Evolutionary conservation across 2,888 invertebrate genomes (phyloP).

Genomic region (Clistopyga incitator): DNA sequence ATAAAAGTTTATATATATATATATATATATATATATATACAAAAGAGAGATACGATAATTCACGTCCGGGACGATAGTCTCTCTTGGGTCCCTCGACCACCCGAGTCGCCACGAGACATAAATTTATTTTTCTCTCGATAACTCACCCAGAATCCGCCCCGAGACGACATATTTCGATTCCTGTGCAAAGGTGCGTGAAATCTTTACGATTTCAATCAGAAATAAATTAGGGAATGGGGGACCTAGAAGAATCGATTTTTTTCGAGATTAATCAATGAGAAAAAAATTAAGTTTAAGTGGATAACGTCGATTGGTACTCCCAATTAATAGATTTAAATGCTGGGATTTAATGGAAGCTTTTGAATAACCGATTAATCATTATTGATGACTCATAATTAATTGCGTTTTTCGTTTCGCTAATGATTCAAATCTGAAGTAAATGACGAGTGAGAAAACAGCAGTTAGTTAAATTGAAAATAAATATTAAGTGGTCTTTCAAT

Average conservation of each 20-base stretch:
- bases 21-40: constrained; percentile 21
- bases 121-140: constrained; percentile 51
- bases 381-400: too few species aligned
- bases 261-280: not conserved
- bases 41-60: constrained; percentile 19
- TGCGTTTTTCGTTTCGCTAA: too few species aligned
- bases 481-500: too few species aligned
- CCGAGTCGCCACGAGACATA: constrained; percentile 22
- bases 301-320: too few species aligned
- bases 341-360: too few species aligned
- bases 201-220: constrained; percentile 3
- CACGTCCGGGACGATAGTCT: constrained; percentile 32
- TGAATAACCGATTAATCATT: too few species aligned
- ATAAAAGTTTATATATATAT: constrained; percentile 9
- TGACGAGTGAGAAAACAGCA: too few species aligned
- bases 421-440: too few species aligned
- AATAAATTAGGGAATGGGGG: not conserved
- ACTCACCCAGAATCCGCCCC: not conserved
- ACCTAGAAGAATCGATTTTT: not conserved
- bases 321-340: too few species aligned
- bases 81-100: constrained; percentile 26
- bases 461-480: too few species aligned
- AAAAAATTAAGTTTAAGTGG: too few species aligned
- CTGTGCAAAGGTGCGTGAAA: not conserved
- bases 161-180: constrained; percentile 6